phyloP scores from a whole-genome alignment of 2,797 vertebrate species.

The Macrochelys suwanniensis region DNA sequence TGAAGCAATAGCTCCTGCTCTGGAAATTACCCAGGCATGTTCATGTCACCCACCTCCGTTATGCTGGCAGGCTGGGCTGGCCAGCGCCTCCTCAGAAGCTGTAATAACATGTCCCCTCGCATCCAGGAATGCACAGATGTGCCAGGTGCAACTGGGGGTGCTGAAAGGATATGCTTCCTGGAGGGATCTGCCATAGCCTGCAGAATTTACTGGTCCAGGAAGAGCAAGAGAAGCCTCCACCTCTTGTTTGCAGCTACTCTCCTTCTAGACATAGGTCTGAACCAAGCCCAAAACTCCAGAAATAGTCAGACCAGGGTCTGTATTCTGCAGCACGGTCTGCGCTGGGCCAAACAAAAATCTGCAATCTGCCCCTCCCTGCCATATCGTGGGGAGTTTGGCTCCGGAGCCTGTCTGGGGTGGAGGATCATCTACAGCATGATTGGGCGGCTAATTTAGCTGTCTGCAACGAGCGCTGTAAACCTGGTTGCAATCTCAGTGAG shows the following conservation, averaged over 20 bases:
- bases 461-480: background rate
- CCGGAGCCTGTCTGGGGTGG: background rate
- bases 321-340: background rate
- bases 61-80: background rate
- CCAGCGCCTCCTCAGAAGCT: background rate
- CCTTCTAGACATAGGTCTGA: background rate
- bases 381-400: background rate
- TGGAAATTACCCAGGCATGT: background rate
- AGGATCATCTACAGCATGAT: background rate
- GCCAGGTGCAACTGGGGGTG: background rate
- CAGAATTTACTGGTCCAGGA: background rate
- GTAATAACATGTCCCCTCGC: background rate
- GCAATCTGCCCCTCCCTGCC: background rate
- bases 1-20: background rate
- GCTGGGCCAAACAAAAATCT: background rate
- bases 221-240: background rate
- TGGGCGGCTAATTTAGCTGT: background rate
- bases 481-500: background rate
- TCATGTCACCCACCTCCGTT: fast-evolving
- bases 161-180: background rate
- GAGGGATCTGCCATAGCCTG: background rate
- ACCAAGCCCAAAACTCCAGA: background rate
- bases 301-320: background rate
- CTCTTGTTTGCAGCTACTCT: background rate
- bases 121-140: fast-evolving